Evolutionary conservation across 2,797 vertebrate species (phyloP).

Genomic region (Clarias platycephalus): DNA sequence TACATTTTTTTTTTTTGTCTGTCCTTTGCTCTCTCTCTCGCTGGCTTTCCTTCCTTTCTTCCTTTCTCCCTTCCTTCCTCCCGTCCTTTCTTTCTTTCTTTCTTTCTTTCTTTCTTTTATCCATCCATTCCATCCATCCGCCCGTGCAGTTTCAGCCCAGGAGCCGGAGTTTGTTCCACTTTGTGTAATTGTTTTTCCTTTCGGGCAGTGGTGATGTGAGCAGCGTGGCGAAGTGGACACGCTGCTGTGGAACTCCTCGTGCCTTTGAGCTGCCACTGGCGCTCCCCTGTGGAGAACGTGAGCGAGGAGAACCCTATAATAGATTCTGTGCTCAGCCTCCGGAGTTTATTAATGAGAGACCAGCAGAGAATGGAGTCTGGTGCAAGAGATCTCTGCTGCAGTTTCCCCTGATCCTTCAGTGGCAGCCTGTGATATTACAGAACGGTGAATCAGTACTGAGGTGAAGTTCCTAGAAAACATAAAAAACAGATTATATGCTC

Average conservation of each 20-base stretch:
- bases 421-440: background rate
- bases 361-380: background rate
- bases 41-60: background rate
- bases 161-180: constrained; percentile 60
- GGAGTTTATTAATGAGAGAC: background rate
- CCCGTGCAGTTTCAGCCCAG: constrained; percentile 52
- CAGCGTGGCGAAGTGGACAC: constrained; percentile 1
- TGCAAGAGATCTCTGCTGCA: background rate
- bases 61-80: background rate
- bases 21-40: background rate
- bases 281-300: background rate
- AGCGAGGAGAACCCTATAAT: background rate
- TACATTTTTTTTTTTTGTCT: background rate
- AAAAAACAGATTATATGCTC: no score
- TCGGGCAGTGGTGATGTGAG: constrained; percentile 24
- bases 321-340: background rate
- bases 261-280: constrained; percentile 9
- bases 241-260: constrained; percentile 17
- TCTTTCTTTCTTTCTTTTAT: background rate
- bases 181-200: constrained; percentile 54
- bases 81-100: background rate
- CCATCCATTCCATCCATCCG: background rate
- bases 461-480: no score
- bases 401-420: no score
- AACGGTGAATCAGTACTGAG: no score